phyloP scores from a whole-genome alignment of 2,113 vertebrate genomes.

The Pelecanus crispus region DNA sequence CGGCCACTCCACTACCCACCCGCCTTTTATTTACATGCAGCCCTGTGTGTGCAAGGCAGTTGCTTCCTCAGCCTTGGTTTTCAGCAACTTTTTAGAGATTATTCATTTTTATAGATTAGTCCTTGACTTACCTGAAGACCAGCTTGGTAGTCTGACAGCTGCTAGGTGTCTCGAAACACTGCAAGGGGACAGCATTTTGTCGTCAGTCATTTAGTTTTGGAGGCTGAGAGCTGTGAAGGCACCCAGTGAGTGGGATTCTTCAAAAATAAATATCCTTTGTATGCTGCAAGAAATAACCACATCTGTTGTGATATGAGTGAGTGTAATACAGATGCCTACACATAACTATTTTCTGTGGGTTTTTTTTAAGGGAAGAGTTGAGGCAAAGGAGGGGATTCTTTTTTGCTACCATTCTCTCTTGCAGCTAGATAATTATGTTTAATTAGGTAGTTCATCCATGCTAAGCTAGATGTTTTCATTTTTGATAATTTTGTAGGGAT shows the following conservation, averaged over 20 bases:
- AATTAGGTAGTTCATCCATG: neutral
- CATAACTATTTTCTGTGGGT: neutral
- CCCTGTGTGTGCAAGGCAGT: fast-evolving
- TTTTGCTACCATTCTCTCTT: neutral
- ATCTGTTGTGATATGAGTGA: neutral
- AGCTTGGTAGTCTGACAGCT: neutral
- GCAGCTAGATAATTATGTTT: neutral
- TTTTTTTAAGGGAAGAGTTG: neutral
- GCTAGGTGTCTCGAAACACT: neutral
- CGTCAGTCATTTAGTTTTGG: neutral
- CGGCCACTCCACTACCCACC: too few relatives aligned
- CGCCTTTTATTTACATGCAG: fast-evolving
- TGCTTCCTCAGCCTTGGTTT: neutral
- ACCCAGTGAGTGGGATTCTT: neutral
- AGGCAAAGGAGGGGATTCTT: neutral
- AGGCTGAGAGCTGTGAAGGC: neutral
- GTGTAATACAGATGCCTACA: neutral
- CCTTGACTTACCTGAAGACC: neutral
- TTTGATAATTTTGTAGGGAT: neutral
- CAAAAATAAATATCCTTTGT: neutral
- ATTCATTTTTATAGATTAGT: neutral
- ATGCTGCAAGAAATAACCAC: neutral
- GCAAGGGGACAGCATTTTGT: neutral
- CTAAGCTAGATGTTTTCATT: neutral
- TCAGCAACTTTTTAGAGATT: neutral